phyloP scores from a whole-genome alignment of 2,888 invertebrate species.

The Morpho deidamia region DNA sequence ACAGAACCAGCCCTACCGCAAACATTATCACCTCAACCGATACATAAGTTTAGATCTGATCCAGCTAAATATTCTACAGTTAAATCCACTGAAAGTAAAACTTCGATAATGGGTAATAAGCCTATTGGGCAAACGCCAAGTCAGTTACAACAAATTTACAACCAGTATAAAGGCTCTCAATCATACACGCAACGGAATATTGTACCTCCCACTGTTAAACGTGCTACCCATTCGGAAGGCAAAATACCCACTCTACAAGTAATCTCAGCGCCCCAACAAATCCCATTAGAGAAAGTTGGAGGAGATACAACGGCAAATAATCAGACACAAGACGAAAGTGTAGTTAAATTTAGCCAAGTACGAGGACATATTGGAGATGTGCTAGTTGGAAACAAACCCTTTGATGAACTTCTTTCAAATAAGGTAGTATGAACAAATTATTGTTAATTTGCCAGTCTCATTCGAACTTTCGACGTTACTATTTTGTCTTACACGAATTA shows the following conservation, averaged over 20 bases:
- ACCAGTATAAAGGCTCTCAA: conserved; percentile 63
- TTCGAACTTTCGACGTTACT: not conserved
- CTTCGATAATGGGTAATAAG: conserved; percentile 47
- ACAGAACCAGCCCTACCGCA: conserved; percentile 44
- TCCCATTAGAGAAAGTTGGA: conserved; percentile 49
- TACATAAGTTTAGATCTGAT: conserved; percentile 28
- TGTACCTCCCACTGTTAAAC: conserved; percentile 29
- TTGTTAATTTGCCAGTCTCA: not conserved
- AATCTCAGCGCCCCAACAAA: conserved; percentile 26
- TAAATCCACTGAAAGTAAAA: conserved; percentile 60
- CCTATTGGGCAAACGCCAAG: conserved; percentile 46
- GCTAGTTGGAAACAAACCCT: conserved; percentile 34
- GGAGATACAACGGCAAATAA: conserved; percentile 52
- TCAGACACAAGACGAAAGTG: conserved; percentile 23
- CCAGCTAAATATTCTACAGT: conserved; percentile 41
- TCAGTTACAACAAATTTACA: conserved; percentile 60
- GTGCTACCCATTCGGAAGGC: conserved; percentile 45
- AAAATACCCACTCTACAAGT: conserved; percentile 36
- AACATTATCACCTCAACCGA: conserved; percentile 52
- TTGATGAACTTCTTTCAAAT: conserved; percentile 18
- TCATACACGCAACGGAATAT: conserved; percentile 57
- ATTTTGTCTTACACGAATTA: conserved; percentile 3
- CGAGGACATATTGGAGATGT: conserved; percentile 45
- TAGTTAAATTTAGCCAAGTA: conserved; percentile 30
- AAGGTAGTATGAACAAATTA: conserved; percentile 28